Conservation (phyloP, 1,140 invertebrate genomes). For the Oncopeltus fasciatus region DNA sequence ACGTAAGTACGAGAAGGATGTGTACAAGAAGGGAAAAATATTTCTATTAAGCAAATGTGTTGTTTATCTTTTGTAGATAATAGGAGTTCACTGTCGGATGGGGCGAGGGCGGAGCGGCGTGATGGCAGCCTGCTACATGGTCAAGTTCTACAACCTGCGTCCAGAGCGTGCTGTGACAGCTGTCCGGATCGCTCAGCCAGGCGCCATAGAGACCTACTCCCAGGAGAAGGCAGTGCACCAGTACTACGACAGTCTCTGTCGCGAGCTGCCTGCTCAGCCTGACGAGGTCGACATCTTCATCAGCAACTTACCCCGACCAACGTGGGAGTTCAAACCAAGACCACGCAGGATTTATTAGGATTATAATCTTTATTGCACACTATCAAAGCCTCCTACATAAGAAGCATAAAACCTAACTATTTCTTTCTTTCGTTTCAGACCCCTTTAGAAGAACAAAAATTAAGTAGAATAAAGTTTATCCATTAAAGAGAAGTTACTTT, state of each 20-base stretch:
- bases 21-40: too few relatives aligned
- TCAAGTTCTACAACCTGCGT: conserved; percentile 40
- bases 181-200: conserved; percentile 42
- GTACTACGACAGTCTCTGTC: conserved; percentile 18
- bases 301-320: conserved; percentile 6
- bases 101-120: conserved; percentile 51
- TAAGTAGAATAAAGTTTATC: too few relatives aligned
- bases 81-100: conserved; percentile 52
- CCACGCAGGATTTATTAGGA: conserved; percentile 2
- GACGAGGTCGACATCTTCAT: conserved; percentile 12
- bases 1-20: too few relatives aligned
- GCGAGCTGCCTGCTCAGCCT: not conserved
- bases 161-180: conserved; percentile 46
- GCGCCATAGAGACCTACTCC: conserved; percentile 48
- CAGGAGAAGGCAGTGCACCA: conserved; percentile 32
- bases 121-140: conserved; percentile 53
- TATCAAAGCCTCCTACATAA: too few relatives aligned
- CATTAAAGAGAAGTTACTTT: too few relatives aligned
- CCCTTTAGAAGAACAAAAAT: too few relatives aligned
- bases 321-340: conserved; percentile 12
- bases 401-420: too few relatives aligned
- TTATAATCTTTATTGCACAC: too few relatives aligned
- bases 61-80: conserved; percentile 32
- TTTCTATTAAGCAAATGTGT: too few relatives aligned
- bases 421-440: too few relatives aligned